Conservation (phyloP, 2,888 invertebrate species). For the Scaeva pyrastri region DNA sequence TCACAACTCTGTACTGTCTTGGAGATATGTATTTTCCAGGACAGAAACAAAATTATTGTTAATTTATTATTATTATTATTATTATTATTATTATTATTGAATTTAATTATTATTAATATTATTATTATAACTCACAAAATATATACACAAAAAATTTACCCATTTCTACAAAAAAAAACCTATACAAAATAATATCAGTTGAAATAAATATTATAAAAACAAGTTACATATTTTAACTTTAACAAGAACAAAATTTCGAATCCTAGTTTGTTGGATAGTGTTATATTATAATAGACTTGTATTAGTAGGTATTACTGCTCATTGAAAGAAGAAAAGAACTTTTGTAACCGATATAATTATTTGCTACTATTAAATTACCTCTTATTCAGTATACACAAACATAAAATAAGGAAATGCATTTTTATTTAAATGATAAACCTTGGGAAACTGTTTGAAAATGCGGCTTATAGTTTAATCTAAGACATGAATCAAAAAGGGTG, state of each 20-base stretch:
- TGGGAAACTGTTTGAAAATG: no score
- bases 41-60: conserved; percentile 48
- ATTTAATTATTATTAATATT: conserved; percentile 34
- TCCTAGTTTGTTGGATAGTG: conserved; percentile 55
- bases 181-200: conserved; percentile 57
- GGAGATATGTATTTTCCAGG: conserved; percentile 52
- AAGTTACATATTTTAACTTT: conserved; percentile 22
- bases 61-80: conserved; percentile 66
- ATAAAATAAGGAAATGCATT: conserved; percentile 14
- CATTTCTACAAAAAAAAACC: conserved; percentile 9
- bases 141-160: conserved; percentile 15
- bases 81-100: conserved; percentile 31
- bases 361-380: conserved; percentile 70
- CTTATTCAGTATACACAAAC: conserved; percentile 66
- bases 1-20: conserved; percentile 64
- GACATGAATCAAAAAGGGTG: no score
- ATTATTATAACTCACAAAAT: conserved; percentile 56
- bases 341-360: conserved; percentile 63
- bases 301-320: conserved; percentile 11
- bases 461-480: no score
- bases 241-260: conserved; percentile 12
- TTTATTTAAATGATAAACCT: not conserved
- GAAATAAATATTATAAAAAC: conserved; percentile 18
- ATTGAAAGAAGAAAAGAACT: conserved; percentile 18
- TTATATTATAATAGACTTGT: conserved; percentile 24